phyloP scores from a whole-genome alignment of 2,113 vertebrate genomes.

The Petaurus breviceps region DNA sequence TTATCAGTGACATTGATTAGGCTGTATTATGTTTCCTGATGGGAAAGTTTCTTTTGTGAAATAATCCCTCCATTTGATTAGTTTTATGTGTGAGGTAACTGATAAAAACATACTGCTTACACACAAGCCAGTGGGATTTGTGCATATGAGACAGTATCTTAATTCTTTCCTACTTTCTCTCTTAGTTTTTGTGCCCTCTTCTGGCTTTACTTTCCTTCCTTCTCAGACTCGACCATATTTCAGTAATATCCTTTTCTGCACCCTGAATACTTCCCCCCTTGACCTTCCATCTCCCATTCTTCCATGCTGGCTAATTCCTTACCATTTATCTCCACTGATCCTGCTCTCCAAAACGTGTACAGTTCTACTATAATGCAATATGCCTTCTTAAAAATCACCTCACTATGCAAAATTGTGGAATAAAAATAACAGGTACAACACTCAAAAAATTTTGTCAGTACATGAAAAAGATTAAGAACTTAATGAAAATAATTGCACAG shows the following conservation, averaged over 20 bases:
- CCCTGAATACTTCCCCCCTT: not conserved
- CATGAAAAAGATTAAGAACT: too few species aligned
- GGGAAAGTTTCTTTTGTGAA: slow-evolving; percentile 11
- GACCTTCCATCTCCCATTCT: not conserved
- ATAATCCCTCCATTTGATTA: not conserved
- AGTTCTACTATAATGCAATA: not conserved
- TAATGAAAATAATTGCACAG: too few species aligned
- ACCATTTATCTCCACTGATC: not conserved
- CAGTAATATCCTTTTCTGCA: not conserved
- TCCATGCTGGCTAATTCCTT: not conserved
- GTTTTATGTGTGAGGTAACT: not conserved
- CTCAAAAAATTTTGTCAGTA: too few species aligned
- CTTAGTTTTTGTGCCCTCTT: not conserved
- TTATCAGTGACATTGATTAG: not conserved
- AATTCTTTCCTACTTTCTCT: not conserved
- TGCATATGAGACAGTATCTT: not conserved
- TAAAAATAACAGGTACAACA: too few species aligned
- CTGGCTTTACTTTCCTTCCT: not conserved
- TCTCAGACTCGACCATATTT: not conserved
- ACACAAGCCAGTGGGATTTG: not conserved
- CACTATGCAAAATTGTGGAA: too few species aligned
- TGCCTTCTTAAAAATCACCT: not conserved
- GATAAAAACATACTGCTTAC: not conserved
- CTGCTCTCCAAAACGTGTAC: not conserved
- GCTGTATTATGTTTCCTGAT: not conserved